Conservation (phyloP, 1,140 invertebrate genomes). For the Papilio xuthus region DNA sequence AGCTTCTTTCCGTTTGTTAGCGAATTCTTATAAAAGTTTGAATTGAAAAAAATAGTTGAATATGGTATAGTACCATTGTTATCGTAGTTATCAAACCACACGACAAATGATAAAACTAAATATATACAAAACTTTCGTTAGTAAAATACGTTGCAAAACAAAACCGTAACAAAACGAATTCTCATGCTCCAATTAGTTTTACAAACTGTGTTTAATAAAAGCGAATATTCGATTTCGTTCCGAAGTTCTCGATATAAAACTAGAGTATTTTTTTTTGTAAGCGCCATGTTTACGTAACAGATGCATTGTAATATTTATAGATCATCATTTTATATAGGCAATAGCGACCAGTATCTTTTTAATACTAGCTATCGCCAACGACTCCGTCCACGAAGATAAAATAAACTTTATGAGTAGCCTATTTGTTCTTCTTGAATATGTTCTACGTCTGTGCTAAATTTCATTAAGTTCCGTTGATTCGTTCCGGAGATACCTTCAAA, state of each 20-base stretch:
- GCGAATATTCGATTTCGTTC: constrained; percentile 26
- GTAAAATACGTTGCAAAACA: constrained; percentile 15
- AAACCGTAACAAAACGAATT: constrained; percentile 10
- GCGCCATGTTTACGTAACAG: neutral
- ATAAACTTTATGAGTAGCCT: too few relatives aligned
- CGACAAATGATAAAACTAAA: constrained; percentile 1
- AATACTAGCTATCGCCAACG: too few relatives aligned
- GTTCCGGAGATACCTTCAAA: too few relatives aligned
- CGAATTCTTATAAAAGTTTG: too few relatives aligned
- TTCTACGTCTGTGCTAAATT: too few relatives aligned
- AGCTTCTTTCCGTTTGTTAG: too few relatives aligned
- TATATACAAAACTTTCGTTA: constrained; percentile 14
- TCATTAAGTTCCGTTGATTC: too few relatives aligned
- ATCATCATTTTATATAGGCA: too few relatives aligned
- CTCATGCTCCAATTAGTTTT: constrained; percentile 33
- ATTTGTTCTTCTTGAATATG: too few relatives aligned
- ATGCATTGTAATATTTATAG: neutral
- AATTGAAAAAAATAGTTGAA: too few relatives aligned
- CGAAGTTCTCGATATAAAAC: neutral
- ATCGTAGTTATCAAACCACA: neutral
- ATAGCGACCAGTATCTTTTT: too few relatives aligned
- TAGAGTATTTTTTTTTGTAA: neutral
- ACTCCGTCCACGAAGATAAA: too few relatives aligned
- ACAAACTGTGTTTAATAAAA: constrained; percentile 33
- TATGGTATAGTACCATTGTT: neutral